Evolutionary conservation across 1,140 invertebrate species (phyloP).

Genomic region (Zaprionus gabonicus): DNA sequence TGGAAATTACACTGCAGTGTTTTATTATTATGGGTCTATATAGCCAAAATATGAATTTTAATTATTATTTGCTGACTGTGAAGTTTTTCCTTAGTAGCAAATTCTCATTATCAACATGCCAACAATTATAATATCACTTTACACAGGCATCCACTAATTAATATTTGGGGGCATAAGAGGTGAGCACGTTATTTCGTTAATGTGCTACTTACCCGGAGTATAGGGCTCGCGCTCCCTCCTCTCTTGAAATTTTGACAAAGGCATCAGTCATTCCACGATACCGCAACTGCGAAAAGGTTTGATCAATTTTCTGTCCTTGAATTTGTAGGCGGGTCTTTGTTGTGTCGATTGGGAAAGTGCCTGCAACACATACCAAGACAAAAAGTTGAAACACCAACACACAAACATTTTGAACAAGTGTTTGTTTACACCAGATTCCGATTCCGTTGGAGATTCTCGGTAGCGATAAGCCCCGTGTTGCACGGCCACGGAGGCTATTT

Average conservation of each 20-base stretch:
- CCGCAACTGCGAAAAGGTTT: conserved; percentile 89
- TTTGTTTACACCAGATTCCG: conserved; percentile 62
- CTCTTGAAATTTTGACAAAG: conserved; percentile 91
- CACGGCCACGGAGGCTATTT: background rate
- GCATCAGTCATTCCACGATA: conserved; percentile 97
- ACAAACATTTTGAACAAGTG: conserved; percentile 21
- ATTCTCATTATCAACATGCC: conserved; percentile 44
- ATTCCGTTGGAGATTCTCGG: conserved; percentile 22
- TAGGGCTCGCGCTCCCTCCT: conserved; percentile 91
- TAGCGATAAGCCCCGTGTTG: conserved; percentile 7
- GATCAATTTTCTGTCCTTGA: conserved; percentile 95
- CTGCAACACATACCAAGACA: conserved; percentile 85
- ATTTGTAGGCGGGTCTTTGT: conserved; percentile 98
- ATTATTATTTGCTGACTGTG: background rate
- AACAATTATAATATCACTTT: background rate
- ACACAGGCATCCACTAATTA: background rate
- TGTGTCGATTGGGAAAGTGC: conserved; percentile 98
- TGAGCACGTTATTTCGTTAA: conserved; percentile 48
- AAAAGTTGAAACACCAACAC: background rate
- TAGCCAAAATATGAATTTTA: conserved; percentile 4
- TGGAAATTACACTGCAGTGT: background rate
- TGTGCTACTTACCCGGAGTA: conserved; percentile 91
- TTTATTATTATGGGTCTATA: background rate
- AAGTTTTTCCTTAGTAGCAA: conserved; percentile 20
- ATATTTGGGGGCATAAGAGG: background rate